Evolutionary conservation across 2,113 vertebrate genomes (phyloP).

Genomic region (Nestor notabilis): DNA sequence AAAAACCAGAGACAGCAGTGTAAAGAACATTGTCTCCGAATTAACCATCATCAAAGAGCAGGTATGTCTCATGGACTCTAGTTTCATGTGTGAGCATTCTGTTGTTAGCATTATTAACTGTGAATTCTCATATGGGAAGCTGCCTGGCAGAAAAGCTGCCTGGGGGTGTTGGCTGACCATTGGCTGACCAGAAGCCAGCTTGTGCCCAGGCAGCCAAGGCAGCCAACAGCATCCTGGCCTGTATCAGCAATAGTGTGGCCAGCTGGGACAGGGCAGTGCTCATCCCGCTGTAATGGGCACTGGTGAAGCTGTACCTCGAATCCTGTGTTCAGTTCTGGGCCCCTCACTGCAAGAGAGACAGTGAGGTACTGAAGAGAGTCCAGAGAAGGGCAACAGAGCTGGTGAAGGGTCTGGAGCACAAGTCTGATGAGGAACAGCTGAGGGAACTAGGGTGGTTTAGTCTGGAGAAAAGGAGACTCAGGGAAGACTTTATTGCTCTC

Average conservation of each 20-base stretch:
- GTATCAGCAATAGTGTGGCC: background rate
- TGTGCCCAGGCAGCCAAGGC: background rate
- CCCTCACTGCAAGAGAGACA: background rate
- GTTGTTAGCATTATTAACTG: background rate
- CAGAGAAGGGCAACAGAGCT: background rate
- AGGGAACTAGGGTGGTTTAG: background rate
- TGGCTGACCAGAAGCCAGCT: background rate
- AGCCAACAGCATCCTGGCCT: background rate
- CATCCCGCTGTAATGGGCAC: background rate
- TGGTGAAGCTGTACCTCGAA: accelerated
- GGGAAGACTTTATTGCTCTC: no score
- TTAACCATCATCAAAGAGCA: conserved; percentile 90
- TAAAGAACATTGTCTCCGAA: conserved; percentile 90
- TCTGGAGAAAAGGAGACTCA: background rate
- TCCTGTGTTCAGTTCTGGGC: background rate
- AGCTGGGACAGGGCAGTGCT: background rate
- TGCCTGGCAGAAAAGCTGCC: background rate
- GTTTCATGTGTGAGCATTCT: background rate
- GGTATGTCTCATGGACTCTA: conserved; percentile 47
- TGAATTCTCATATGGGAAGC: background rate
- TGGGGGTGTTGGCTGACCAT: background rate
- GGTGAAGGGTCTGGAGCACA: background rate
- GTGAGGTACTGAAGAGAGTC: background rate
- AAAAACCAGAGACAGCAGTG: conserved; percentile 85
- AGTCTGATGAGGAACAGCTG: background rate